A percentile compares a stretch with the other conserved stretches of the same genome.
These are phyloP conservation scores for Semicossyphus pulcher DNA, from an alignment of 2,113 vertebrate genomes.

Conservation along the genomic window DNA sequence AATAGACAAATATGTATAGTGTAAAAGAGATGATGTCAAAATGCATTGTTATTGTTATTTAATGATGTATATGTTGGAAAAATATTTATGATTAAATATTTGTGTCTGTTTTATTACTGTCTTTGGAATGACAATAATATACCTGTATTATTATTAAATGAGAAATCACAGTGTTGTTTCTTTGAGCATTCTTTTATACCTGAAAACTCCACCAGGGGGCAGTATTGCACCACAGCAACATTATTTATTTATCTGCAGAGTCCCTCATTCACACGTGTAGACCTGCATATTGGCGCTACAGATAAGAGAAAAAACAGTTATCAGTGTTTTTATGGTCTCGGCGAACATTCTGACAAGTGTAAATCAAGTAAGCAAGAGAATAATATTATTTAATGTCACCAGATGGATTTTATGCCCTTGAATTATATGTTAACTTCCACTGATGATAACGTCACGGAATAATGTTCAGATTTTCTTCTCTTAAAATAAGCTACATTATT, in stretches of 20 bases:
- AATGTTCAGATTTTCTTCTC: background rate
- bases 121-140: conserved; percentile 11
- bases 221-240: conserved; percentile 47
- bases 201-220: conserved; percentile 57
- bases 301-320: background rate
- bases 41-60: background rate
- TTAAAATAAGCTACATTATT: background rate
- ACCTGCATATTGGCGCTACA: background rate
- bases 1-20: background rate
- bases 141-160: background rate
- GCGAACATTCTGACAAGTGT: conserved; percentile 4
- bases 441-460: conserved; percentile 1
- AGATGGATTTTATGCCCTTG: conserved; percentile 26
- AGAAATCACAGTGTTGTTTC: background rate
- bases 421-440: conserved; percentile 22
- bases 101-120: conserved; percentile 6
- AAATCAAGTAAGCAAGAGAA: background rate
- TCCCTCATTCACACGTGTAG: background rate
- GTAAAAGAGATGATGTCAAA: background rate
- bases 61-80: background rate
- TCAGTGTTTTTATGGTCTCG: background rate
- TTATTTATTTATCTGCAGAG: conserved; percentile 14
- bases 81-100: conserved; percentile 7
- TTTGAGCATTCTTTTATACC: background rate
- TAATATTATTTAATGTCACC: background rate